A percentile compares a stretch with the other conserved stretches of the same genome.
Evolutionary conservation across 2,113 vertebrate species (phyloP).

Genomic region (Condylura cristata): DNA sequence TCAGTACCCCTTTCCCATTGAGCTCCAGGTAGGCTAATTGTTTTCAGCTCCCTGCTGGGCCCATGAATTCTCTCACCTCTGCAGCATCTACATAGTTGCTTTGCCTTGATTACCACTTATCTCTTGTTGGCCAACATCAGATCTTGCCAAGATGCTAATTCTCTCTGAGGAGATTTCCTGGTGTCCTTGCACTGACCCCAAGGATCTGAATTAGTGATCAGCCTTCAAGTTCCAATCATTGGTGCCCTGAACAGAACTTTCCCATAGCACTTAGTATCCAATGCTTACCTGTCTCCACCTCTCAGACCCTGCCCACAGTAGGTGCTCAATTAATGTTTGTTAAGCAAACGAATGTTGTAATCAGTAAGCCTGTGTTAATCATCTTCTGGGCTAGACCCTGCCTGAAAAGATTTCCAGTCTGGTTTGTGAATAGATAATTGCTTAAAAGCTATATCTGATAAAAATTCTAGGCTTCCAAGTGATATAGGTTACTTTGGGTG

Average conservation of each 20-base stretch:
- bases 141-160: not conserved
- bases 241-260: not conserved
- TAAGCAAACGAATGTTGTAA: constrained; percentile 12
- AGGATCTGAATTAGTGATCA: not conserved
- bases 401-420: not conserved
- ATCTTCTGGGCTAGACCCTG: not conserved
- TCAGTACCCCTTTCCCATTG: not conserved
- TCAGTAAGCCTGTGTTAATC: constrained; percentile 7
- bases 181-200: not conserved
- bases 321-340: not conserved
- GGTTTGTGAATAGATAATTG: not conserved
- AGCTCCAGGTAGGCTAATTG: not conserved
- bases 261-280: not conserved
- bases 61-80: not conserved
- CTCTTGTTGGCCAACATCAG: not conserved
- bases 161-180: not conserved
- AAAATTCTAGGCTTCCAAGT: not conserved
- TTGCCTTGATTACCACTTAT: not conserved
- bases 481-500: not conserved
- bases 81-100: not conserved
- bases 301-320: not conserved
- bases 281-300: not conserved
- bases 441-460: not conserved
- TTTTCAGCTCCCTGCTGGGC: not conserved
- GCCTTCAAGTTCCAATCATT: not conserved